These are phyloP conservation scores for Caenorhabditis drosophilae DNA, from an alignment of 2,888 invertebrate species.

Conservation along the genomic window DNA sequence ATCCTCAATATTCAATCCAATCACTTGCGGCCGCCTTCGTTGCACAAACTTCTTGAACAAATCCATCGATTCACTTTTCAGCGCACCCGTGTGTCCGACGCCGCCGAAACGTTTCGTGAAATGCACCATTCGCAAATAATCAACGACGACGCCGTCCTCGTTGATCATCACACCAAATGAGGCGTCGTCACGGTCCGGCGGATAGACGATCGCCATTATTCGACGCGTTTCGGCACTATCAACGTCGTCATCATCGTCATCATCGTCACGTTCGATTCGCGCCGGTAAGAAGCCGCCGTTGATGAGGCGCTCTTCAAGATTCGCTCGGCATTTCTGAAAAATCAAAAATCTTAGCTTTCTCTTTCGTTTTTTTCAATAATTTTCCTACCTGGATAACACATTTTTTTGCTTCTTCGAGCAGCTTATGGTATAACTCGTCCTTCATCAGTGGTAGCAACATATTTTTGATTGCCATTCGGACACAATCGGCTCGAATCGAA, in stretches of 20 bases:
- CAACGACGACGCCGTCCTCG: slow-evolving; percentile 88
- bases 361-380: neutral
- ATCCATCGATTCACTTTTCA: slow-evolving; percentile 57
- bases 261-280: slow-evolving; percentile 23
- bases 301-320: slow-evolving; percentile 23
- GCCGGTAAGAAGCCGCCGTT: slow-evolving; percentile 43
- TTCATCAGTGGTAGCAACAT: slow-evolving; percentile 88
- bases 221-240: slow-evolving; percentile 74
- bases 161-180: slow-evolving; percentile 80
- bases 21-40: slow-evolving; percentile 89
- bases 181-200: slow-evolving; percentile 65
- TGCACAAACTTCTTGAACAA: slow-evolving; percentile 77
- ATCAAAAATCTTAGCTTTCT: no score
- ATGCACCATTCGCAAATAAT: slow-evolving; percentile 86
- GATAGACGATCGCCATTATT: slow-evolving; percentile 84
- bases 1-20: slow-evolving; percentile 86
- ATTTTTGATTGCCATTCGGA: slow-evolving; percentile 82
- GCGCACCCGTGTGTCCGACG: slow-evolving; percentile 26
- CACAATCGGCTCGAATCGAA: slow-evolving; percentile 81
- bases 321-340: slow-evolving; percentile 23
- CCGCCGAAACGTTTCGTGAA: slow-evolving; percentile 75
- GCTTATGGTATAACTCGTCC: slow-evolving; percentile 81
- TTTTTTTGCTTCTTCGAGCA: slow-evolving; percentile 83
- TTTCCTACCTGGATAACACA: slow-evolving; percentile 69
- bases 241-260: slow-evolving; percentile 61